Evolutionary conservation across 2,113 vertebrate genomes (phyloP).

Genomic region (Nymphicus hollandicus): DNA sequence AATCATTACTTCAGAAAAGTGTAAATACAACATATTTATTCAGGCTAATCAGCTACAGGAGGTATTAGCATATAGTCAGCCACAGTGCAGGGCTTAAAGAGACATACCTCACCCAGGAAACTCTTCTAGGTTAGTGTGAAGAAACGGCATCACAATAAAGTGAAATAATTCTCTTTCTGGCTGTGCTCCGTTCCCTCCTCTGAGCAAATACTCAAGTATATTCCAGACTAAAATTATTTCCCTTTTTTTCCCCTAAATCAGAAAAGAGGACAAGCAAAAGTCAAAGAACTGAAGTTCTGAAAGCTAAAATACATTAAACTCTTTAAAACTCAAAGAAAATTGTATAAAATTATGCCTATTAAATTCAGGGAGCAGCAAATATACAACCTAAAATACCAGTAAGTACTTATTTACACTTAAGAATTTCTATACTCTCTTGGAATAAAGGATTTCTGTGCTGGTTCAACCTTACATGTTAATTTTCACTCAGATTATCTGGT

Average conservation of each 20-base stretch:
- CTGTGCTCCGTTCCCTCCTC: background rate
- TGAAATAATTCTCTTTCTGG: background rate
- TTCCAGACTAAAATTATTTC: background rate
- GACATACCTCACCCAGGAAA: background rate
- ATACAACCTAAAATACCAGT: background rate
- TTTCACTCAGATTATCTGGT: conserved; percentile 3
- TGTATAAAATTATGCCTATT: conserved; percentile 7
- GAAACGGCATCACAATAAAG: background rate
- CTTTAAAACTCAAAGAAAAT: conserved; percentile 16
- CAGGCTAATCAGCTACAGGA: background rate
- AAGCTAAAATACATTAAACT: background rate
- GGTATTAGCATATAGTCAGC: background rate
- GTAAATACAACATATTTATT: background rate
- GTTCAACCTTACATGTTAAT: background rate
- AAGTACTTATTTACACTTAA: background rate
- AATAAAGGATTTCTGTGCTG: background rate
- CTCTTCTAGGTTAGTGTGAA: background rate
- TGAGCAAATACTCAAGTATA: background rate
- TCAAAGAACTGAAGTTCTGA: background rate
- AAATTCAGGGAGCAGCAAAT: background rate
- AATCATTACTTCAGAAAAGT: background rate
- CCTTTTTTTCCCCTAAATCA: background rate
- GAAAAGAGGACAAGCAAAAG: background rate
- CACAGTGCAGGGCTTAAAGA: background rate
- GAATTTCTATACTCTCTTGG: background rate